Percentiles rank a stretch among this genome's conserved stretches.
These are phyloP conservation scores for Hippocampus kuda DNA, from an alignment of 2,797 vertebrate genomes.

Conservation along the genomic window DNA sequence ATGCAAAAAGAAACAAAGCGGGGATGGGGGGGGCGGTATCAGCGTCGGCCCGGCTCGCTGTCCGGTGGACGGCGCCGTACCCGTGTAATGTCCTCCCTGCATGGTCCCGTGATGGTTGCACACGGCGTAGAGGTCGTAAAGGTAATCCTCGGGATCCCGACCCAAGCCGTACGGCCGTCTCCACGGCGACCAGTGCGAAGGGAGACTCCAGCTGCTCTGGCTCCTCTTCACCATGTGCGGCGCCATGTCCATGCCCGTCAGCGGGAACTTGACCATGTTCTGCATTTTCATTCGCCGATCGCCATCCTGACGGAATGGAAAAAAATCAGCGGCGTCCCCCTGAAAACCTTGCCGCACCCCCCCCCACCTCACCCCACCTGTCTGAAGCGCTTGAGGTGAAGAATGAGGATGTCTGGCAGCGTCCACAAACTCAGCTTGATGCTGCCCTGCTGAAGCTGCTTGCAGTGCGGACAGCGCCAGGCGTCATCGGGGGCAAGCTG, in stretches of 20 bases:
- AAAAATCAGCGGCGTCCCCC: too few species aligned
- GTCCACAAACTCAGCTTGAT: conserved; percentile 98
- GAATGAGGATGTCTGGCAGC: conserved; percentile 91
- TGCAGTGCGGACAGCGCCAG: conserved; percentile 96
- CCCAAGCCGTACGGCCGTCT: conserved; percentile 89
- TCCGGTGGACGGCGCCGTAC: conserved; percentile 38
- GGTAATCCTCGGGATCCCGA: conserved; percentile 93
- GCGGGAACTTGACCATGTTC: conserved; percentile 91
- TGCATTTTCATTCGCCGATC: conserved; percentile 92
- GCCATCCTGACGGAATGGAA: conserved; percentile 68
- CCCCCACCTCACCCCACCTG: conserved; percentile 73
- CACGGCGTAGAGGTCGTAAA: conserved; percentile 95
- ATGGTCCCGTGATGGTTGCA: conserved; percentile 98
- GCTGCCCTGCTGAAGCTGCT: conserved; percentile 96
- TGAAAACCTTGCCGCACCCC: neutral
- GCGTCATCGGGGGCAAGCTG: conserved; percentile 94
- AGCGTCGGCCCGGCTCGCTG: too few species aligned
- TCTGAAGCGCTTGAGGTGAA: conserved; percentile 93
- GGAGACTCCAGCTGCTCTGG: conserved; percentile 98
- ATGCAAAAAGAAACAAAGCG: neutral
- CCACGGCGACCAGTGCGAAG: conserved; percentile 98
- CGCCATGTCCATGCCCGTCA: conserved; percentile 93
- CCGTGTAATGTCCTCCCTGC: conserved; percentile 97
- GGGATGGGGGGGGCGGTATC: neutral
- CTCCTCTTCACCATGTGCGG: conserved; percentile 95